Conservation (phyloP, 35 echinoderm and acorn worm species). For the Heliocidaris erythrogramma region DNA sequence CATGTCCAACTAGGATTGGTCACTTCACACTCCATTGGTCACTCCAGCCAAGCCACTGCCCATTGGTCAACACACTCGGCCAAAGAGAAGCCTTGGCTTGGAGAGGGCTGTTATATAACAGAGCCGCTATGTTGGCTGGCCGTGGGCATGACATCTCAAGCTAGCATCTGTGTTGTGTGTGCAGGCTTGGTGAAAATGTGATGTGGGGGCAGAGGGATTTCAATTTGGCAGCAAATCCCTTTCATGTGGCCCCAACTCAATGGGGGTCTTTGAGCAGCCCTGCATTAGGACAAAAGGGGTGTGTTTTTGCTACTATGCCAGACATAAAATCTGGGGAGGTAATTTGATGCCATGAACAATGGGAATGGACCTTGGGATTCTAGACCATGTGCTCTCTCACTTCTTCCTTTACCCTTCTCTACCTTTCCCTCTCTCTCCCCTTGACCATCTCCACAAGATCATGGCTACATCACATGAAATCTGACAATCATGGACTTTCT, state of each 20-base stretch:
- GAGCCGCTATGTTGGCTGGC: not conserved
- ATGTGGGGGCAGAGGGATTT: not conserved
- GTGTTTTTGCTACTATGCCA: not conserved
- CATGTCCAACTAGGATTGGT: conserved; percentile 22
- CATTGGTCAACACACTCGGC: conserved; percentile 23
- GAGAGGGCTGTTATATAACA: not conserved
- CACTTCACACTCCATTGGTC: not conserved
- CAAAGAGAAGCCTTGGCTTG: conserved; percentile 4
- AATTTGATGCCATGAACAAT: conserved; percentile 16
- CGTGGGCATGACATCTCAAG: not conserved
- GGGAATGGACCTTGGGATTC: not conserved
- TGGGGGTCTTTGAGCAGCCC: not conserved
- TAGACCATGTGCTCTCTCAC: not conserved
- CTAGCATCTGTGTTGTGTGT: not conserved
- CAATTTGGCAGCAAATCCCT: not conserved
- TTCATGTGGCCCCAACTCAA: conserved; percentile 14
- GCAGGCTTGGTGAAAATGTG: not conserved
- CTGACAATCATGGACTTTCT: too few relatives aligned
- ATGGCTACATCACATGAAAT: too few relatives aligned
- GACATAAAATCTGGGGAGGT: conserved; percentile 1
- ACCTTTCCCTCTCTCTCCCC: too few relatives aligned
- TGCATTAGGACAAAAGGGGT: not conserved
- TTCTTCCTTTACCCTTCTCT: not conserved
- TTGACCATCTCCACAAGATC: too few relatives aligned
- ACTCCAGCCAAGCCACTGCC: not conserved